A percentile compares a stretch with the other conserved stretches of the same genome.
These are phyloP conservation scores for Zoroaster sp. DNA, from an alignment of 53 echinoderm and acorn worm species.

Conservation along the genomic window DNA sequence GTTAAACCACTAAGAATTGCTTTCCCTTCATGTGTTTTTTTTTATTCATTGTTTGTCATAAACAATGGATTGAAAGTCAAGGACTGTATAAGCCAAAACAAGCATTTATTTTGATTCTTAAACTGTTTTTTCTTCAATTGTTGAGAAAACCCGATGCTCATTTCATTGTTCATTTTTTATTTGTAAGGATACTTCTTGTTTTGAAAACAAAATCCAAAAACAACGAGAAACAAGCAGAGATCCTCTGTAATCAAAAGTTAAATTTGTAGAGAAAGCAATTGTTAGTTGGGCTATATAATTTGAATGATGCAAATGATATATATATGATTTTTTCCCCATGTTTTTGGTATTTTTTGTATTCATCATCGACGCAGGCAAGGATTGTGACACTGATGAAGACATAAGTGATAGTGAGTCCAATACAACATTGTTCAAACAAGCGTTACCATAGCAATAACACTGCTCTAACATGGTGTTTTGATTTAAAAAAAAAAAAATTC, in stretches of 20 bases:
- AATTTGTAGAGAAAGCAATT: neutral
- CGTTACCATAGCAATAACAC: constrained; percentile 6
- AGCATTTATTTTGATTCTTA: neutral
- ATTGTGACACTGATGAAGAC: constrained; percentile 28
- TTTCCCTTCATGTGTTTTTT: neutral
- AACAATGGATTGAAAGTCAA: constrained; percentile 22
- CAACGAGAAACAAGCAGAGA: neutral
- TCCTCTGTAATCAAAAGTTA: neutral
- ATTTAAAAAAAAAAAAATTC: neutral
- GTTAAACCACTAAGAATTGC: neutral
- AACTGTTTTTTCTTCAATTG: neutral
- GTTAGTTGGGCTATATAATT: neutral
- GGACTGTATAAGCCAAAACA: neutral
- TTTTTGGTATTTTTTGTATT: constrained; percentile 4
- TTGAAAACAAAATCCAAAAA: too few relatives aligned
- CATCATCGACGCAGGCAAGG: constrained; percentile 36
- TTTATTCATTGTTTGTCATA: constrained; percentile 5
- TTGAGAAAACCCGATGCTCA: neutral
- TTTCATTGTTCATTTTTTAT: too few relatives aligned
- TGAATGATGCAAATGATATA: constrained; percentile 8
- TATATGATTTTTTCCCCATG: neutral
- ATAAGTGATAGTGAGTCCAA: constrained; percentile 31
- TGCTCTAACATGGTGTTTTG: constrained; percentile 7
- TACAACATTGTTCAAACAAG: neutral
- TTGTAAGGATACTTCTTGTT: too few relatives aligned